Conservation (phyloP, 2,113 vertebrate species). For the Platysteira castanea region DNA sequence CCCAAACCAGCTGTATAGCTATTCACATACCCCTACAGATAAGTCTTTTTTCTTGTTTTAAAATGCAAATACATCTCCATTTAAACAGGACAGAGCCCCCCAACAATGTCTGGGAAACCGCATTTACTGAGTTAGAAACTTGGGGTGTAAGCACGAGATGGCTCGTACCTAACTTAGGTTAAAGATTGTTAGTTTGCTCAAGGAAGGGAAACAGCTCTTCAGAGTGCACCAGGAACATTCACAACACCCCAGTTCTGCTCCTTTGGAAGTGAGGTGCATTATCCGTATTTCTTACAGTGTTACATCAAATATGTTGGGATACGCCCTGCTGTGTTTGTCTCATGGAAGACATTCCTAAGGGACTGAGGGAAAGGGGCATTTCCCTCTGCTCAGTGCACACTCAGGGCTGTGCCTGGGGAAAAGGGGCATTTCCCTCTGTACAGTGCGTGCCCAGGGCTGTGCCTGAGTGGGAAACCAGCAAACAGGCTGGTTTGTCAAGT, state of each 20-base stretch:
- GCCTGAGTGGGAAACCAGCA: background rate
- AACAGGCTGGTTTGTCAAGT: background rate
- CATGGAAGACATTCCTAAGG: background rate
- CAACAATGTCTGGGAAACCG: background rate
- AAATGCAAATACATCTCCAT: background rate
- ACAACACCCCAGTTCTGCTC: background rate
- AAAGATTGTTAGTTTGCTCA: background rate
- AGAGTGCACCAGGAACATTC: background rate
- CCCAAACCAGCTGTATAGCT: background rate
- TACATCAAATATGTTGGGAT: background rate
- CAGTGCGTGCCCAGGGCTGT: background rate
- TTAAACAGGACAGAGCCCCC: background rate
- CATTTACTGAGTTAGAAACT: background rate
- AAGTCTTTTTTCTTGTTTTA: background rate
- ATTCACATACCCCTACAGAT: background rate
- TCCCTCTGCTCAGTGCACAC: background rate
- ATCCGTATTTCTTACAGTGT: background rate
- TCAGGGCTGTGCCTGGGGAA: background rate
- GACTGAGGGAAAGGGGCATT: background rate
- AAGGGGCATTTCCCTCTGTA: background rate
- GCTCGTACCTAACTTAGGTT: background rate
- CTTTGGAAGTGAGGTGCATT: background rate
- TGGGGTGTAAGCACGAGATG: background rate
- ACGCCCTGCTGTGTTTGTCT: background rate
- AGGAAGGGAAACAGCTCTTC: background rate